phyloP scores from a whole-genome alignment of 2,888 invertebrate genomes.

The Ommatoiulus sabulosus region DNA sequence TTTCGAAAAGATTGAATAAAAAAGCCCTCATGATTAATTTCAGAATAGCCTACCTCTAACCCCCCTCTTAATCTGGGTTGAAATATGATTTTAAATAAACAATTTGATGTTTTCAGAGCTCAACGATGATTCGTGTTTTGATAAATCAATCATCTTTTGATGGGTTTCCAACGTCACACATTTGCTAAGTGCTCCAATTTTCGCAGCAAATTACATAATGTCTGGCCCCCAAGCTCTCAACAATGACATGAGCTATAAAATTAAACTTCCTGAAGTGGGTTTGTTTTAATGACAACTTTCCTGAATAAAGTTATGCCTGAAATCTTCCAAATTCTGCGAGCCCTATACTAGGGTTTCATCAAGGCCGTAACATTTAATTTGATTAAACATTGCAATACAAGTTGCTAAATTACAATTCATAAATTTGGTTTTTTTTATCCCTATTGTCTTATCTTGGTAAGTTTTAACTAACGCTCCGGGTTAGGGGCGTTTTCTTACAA shows the following conservation, averaged over 20 bases:
- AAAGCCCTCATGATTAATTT: too few relatives aligned
- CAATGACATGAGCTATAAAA: background rate
- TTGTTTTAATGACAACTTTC: too few relatives aligned
- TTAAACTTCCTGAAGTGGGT: too few relatives aligned
- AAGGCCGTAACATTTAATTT: background rate
- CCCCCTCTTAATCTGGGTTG: too few relatives aligned
- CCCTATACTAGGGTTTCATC: background rate
- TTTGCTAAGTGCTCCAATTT: background rate
- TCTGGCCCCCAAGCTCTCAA: too few relatives aligned
- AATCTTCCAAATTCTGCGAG: background rate
- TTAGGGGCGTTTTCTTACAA: background rate
- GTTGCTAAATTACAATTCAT: background rate
- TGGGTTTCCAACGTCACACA: background rate
- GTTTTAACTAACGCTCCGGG: background rate
- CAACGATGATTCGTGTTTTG: background rate
- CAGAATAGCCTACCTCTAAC: too few relatives aligned
- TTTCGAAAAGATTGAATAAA: too few relatives aligned
- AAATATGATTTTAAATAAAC: too few relatives aligned
- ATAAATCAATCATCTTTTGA: background rate
- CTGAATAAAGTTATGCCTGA: background rate
- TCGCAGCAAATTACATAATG: background rate
- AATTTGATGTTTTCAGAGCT: too few relatives aligned
- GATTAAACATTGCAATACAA: background rate
- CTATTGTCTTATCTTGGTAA: background rate
- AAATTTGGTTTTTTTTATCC: background rate